These are phyloP conservation scores for Rutilus rutilus DNA, from an alignment of 2,113 vertebrate genomes.

Conservation along the genomic window DNA sequence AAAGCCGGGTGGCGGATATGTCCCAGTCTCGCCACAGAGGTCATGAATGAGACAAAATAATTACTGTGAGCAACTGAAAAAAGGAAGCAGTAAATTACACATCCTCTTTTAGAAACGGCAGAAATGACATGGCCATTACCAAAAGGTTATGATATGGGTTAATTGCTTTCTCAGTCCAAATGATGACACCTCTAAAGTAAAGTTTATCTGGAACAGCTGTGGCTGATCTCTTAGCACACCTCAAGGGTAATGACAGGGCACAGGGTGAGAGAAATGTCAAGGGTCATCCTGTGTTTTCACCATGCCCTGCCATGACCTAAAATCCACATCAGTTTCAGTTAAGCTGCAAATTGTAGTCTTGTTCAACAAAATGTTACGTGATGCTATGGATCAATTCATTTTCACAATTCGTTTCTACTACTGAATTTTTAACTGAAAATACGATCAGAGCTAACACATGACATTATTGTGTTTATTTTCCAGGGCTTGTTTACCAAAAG, in stretches of 20 bases:
- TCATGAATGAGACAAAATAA: slow-evolving; percentile 38
- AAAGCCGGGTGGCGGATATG: slow-evolving; percentile 27
- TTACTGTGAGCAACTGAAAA: slow-evolving; percentile 39
- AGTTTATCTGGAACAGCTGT: slow-evolving; percentile 40
- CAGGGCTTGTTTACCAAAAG: no score
- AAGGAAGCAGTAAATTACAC: slow-evolving; percentile 53
- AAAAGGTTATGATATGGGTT: slow-evolving; percentile 49
- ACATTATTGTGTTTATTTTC: background rate
- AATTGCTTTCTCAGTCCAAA: slow-evolving; percentile 46
- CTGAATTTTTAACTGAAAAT: background rate
- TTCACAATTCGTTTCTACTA: no score
- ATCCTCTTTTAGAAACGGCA: slow-evolving; percentile 24
- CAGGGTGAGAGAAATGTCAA: background rate
- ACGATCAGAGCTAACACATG: background rate
- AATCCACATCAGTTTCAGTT: background rate
- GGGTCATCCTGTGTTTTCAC: slow-evolving; percentile 33
- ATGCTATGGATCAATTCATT: background rate
- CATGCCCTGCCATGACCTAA: background rate
- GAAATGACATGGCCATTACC: slow-evolving; percentile 36
- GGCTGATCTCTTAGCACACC: slow-evolving; percentile 4
- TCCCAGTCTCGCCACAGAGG: slow-evolving; percentile 35
- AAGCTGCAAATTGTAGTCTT: background rate
- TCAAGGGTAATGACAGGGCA: slow-evolving; percentile 24
- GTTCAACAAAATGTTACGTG: background rate
- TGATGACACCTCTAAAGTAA: slow-evolving; percentile 46